Evolutionary conservation across 2,888 invertebrate species (phyloP), one percentile per base, ranked within the genome.

Genomic region (Cephus rjabovi): DNA sequence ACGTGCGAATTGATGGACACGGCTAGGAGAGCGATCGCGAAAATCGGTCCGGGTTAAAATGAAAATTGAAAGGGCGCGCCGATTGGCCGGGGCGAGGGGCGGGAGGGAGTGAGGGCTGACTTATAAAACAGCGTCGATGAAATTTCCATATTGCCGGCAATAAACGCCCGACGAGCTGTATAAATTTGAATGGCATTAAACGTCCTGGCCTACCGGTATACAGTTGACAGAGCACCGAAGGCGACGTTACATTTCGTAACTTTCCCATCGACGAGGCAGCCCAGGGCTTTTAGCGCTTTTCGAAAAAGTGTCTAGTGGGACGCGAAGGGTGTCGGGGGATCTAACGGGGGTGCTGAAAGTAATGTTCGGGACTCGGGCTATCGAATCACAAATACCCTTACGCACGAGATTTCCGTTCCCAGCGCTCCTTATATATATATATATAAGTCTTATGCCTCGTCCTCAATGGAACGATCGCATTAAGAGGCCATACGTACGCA

Each of bases 261-360:
- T 81, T 81, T 81, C 80, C 80, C 81, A 79, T 81, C 81, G 80
- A 75, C 79, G 77, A 35, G 79, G 77, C 77, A 12, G 34, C 56
- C 70, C 69, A 30, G 74, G 70, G 33, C 80, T 73, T 73, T 73
- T 34, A 69, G 31, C 77, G 15, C n/a, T 71, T 37, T 31, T 12
- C 23, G 35, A 35, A 56, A 76, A 33, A 80, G 77, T 79, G 74
- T 77, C 80, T 79, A 76, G 80, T 78, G 80, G 76, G 78, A 79
- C 78, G 79, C 78, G 76, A 78, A 80, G 77, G 77, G 79, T 56
- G 79, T 70, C 73, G 73, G 76, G 69, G 40, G 56, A 15, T 12
- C 9, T 56, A 23, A 23, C 9, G 9, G 15, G 56, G 2, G 56
- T 56, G 9, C 23, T 6, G 6, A 56, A 23, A 56, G 23, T 56